A percentile compares a stretch with the other conserved stretches of the same genome.
phyloP scores from a whole-genome alignment of 2,888 invertebrate species.

The Megalurothrips usitatus region DNA sequence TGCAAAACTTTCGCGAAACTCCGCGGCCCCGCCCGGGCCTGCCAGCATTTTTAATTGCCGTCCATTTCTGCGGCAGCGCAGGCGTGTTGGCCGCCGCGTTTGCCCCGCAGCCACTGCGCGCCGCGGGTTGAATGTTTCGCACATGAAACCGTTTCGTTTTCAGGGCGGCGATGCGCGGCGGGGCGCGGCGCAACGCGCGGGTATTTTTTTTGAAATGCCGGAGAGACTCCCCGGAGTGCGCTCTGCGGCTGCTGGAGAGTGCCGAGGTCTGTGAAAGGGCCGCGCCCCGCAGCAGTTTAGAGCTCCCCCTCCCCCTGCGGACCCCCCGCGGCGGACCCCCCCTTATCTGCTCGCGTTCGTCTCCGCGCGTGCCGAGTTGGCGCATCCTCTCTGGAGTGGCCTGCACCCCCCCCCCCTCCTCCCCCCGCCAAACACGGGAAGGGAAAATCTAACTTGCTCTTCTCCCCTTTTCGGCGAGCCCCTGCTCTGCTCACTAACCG shows the following conservation, averaged over 20 bases:
- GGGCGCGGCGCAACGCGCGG: not conserved
- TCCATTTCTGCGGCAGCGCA: no score
- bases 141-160: not conserved
- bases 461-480: not conserved
- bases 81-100: no score
- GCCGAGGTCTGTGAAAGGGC: not conserved
- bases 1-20: no score
- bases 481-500: not conserved
- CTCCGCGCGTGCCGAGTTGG: not conserved
- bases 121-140: no score
- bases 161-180: not conserved
- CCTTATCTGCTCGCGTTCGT: not conserved
- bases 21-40: no score
- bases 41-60: no score
- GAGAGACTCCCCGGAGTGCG: not conserved
- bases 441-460: not conserved
- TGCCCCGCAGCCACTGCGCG: no score
- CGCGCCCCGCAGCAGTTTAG: not conserved
- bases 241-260: no score
- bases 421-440: not conserved
- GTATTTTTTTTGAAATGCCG: not conserved
- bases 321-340: not conserved
- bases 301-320: not conserved
- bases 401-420: no score
- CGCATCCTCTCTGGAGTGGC: conserved; percentile 8